phyloP scores from a whole-genome alignment of 2,113 vertebrate genomes.

The Cynocephalus volans region DNA sequence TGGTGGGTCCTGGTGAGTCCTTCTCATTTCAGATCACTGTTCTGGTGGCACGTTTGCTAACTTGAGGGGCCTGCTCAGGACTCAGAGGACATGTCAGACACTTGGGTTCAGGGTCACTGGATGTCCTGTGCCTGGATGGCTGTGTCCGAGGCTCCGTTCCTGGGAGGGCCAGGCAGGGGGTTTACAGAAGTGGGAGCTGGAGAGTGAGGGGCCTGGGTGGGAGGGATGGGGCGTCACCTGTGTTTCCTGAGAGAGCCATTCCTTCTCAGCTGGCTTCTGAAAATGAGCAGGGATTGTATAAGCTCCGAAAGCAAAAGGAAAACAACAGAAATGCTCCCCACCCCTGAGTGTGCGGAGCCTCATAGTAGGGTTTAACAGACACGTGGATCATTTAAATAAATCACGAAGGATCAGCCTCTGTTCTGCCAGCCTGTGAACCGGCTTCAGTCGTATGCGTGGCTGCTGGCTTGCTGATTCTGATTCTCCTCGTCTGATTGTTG shows the following conservation, averaged over 20 bases:
- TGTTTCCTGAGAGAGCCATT: background rate
- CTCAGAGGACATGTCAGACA: background rate
- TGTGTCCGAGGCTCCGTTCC: too few species aligned
- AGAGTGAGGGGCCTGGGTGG: background rate
- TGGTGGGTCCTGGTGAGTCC: accelerated
- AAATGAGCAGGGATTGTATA: background rate
- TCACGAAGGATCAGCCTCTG: accelerated
- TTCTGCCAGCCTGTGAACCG: accelerated
- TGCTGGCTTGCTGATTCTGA: too few species aligned
- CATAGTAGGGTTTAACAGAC: background rate
- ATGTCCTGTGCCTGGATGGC: background rate
- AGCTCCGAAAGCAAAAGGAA: background rate
- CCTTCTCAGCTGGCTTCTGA: background rate
- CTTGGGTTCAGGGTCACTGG: background rate
- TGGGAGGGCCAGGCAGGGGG: background rate
- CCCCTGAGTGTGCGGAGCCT: background rate
- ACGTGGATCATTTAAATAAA: background rate
- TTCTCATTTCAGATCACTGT: background rate
- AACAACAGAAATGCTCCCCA: too few species aligned
- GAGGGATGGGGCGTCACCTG: accelerated
- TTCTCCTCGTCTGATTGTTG: accelerated
- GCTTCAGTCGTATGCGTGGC: accelerated
- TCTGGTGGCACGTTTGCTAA: background rate
- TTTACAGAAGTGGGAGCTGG: background rate
- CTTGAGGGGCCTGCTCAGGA: background rate